phyloP scores from a whole-genome alignment of 2,888 invertebrate species.

The Lochmaea crataegi region DNA sequence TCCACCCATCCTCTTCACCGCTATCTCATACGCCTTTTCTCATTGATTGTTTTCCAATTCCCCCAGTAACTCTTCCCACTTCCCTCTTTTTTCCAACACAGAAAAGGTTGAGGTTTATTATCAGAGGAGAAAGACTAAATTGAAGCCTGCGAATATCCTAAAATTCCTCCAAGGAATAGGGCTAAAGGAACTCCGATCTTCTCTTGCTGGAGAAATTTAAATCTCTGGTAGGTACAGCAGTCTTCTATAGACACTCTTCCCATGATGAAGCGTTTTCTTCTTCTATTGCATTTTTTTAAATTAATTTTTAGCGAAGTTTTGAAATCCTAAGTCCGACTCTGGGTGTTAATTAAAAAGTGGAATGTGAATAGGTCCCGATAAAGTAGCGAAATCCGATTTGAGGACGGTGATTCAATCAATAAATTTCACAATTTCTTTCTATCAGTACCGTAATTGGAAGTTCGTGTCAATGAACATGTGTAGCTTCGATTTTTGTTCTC shows the following conservation, averaged over 20 bases:
- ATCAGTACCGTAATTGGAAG: slow-evolving; percentile 1
- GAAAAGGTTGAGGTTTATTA: no score
- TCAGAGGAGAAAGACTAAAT: no score
- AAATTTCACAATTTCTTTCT: not conserved
- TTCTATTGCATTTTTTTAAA: not conserved
- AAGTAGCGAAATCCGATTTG: not conserved
- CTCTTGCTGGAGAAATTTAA: no score
- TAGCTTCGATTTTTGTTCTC: not conserved
- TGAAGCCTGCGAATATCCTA: no score
- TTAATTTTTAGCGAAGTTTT: not conserved
- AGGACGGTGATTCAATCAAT: not conserved
- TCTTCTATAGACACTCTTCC: not conserved
- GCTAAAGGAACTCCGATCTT: no score
- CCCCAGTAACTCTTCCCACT: no score
- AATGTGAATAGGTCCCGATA: not conserved
- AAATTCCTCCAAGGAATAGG: no score
- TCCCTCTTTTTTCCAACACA: no score
- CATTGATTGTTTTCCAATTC: no score
- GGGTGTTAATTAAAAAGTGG: not conserved
- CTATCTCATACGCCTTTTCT: no score
- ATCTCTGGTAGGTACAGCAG: no score
- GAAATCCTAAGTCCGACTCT: not conserved
- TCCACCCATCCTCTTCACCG: no score
- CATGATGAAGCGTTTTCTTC: not conserved
- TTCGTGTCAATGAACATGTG: slow-evolving; percentile 1